These are phyloP conservation scores for Sus cebifrons DNA, from an alignment of 2,797 vertebrate genomes.

Conservation along the genomic window DNA sequence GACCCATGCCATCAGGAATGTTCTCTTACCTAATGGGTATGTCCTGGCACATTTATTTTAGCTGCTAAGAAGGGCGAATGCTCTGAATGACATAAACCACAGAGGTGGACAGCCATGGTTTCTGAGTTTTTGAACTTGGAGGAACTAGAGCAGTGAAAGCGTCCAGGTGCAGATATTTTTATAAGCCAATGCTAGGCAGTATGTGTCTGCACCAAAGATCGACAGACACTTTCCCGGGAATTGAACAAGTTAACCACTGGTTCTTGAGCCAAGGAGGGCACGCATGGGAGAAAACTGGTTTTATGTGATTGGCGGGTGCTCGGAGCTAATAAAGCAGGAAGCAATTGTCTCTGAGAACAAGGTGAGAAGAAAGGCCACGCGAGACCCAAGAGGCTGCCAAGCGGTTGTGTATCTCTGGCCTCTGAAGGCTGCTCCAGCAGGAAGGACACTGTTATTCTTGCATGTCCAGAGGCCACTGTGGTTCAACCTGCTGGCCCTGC, in stretches of 20 bases:
- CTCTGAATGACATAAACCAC: neutral
- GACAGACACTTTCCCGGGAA: neutral
- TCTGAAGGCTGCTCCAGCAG: neutral
- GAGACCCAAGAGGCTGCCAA: neutral
- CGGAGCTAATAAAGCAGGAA: neutral
- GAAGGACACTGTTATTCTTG: neutral
- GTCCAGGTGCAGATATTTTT: neutral
- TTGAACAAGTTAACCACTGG: neutral
- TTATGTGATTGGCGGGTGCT: neutral
- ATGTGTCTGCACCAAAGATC: neutral
- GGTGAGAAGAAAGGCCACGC: neutral
- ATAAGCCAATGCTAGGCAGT: neutral
- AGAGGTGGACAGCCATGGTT: neutral
- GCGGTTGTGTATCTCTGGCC: neutral
- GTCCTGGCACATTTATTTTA: neutral
- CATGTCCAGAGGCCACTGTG: neutral
- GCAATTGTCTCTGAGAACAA: neutral
- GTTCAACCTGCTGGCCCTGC: neutral
- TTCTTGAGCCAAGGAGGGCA: neutral
- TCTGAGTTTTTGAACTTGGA: slow-evolving; percentile 9
- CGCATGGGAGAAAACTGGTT: neutral
- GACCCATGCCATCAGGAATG: neutral
- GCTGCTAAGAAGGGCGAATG: neutral
- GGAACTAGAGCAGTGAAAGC: neutral
- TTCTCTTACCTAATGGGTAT: neutral